Conservation (phyloP, 2,113 vertebrate genomes). For the Hemichromis elongatus region DNA sequence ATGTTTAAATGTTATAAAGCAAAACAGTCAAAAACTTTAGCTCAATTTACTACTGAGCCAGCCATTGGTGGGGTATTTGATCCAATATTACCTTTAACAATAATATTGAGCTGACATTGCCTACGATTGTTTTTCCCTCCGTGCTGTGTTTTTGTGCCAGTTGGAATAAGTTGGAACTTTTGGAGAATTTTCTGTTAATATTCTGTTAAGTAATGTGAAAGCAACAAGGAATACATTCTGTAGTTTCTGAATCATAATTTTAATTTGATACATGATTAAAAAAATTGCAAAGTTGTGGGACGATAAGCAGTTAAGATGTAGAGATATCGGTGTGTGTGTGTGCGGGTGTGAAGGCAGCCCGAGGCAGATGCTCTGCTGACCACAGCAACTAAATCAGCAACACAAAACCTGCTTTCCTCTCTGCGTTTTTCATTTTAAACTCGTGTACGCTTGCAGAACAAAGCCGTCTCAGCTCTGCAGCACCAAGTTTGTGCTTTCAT, state of each 20-base stretch:
- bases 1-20: not conserved
- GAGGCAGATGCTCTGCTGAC: not conserved
- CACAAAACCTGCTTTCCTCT: not conserved
- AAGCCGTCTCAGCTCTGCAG: not conserved
- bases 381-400: not conserved
- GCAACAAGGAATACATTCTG: not conserved
- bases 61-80: not conserved
- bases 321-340: not conserved
- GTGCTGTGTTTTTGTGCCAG: not conserved
- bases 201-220: not conserved
- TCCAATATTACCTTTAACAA: not conserved
- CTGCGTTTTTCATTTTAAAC: not conserved
- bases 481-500: not conserved
- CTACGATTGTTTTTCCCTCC: not conserved
- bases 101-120: accelerated
- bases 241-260: not conserved
- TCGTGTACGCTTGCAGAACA: not conserved
- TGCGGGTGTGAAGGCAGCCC: not conserved
- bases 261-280: not conserved
- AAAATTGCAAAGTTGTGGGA: not conserved
- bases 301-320: not conserved
- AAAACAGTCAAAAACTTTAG: not conserved
- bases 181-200: not conserved
- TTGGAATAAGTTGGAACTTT: not conserved
- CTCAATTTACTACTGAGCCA: not conserved